Conservation (phyloP, 92 coral and sea anemone genomes). For the Parazoanthus atlanticus region DNA sequence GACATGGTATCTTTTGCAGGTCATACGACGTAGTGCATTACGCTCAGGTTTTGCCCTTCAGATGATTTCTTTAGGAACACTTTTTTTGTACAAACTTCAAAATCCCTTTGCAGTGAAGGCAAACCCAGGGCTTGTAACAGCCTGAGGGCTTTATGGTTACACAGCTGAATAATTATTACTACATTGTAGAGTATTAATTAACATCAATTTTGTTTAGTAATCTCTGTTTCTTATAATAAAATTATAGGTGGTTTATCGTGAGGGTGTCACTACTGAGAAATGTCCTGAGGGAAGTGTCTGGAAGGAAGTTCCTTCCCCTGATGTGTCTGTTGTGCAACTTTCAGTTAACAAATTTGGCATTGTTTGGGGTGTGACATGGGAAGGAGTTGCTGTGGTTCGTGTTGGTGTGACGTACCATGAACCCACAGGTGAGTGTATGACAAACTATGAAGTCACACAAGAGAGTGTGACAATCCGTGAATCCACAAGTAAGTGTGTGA, state of each 20-base stretch:
- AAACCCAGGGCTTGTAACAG: too few species aligned
- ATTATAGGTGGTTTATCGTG: constrained; percentile 81
- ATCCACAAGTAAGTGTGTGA: not conserved
- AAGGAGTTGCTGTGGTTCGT: constrained; percentile 81
- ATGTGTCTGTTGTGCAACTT: constrained; percentile 79
- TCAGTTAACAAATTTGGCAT: constrained; percentile 91
- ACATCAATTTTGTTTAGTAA: too few species aligned
- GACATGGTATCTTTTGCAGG: too few species aligned
- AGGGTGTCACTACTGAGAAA: constrained; percentile 71
- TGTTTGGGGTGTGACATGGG: constrained; percentile 97
- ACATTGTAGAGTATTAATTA: too few species aligned
- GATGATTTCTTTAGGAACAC: too few species aligned
- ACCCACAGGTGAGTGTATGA: not conserved
- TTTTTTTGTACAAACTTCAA: too few species aligned
- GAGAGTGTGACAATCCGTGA: not conserved
- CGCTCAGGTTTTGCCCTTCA: too few species aligned
- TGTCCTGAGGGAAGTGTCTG: constrained; percentile 89
- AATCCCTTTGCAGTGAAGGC: too few species aligned
- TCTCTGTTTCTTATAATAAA: not conserved
- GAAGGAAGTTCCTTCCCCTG: constrained; percentile 79
- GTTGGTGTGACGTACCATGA: constrained; percentile 33
- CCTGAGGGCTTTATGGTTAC: too few species aligned
- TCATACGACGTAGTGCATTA: too few species aligned
- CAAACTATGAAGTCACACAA: too few species aligned
- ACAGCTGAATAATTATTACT: too few species aligned